Evolutionary conservation across 2,113 vertebrate genomes (phyloP), one percentile per base, ranked within the genome.

Genomic region (Hippocampus comes): DNA sequence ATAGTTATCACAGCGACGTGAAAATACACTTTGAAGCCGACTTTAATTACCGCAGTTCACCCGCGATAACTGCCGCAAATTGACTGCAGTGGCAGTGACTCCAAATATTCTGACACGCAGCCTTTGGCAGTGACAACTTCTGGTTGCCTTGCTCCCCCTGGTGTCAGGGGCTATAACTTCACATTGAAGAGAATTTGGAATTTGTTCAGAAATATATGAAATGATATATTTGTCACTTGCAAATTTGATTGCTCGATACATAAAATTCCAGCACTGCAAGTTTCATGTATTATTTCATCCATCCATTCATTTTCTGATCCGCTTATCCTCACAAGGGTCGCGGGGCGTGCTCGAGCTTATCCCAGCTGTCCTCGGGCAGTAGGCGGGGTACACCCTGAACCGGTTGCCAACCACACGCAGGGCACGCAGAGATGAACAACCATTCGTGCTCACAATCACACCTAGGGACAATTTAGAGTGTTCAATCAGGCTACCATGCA

Each of bases 81-180:
- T 78, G 61, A 41, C 57, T 55, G 30, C 72, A 25, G 42, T 53
- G 51, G 76, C 61, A 21, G 63, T 20, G 14, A 46, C 59, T 42
- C 15, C 41, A 60, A 42, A 49, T 2, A 4, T 43, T 27, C 30
- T 56, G 48, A 67, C 76, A 63, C 34, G 42, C 56, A 21, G 67
- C 14, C 41, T 10, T 57, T 49, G 42, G 48, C 51, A 11, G 20
- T 3, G 43, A 57, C 30, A 25, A 84, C 83, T 89, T 89, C 71
- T 90, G 76, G 80, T 88, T 80, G 82, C 90, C 88, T 92, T 91
- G 90, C 91, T 85, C 92, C 91, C 91, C 87, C 92, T 92, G 87
- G 92, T 92, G 92, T 57, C 79, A 41, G 78, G 80, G 80, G 71
- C 51, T 74, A 67, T 66, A 78, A 89, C 49, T 86, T 82, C 84